Evolutionary conservation across 2,797 vertebrate genomes (phyloP).

Genomic region (Ceyx erithaca): DNA sequence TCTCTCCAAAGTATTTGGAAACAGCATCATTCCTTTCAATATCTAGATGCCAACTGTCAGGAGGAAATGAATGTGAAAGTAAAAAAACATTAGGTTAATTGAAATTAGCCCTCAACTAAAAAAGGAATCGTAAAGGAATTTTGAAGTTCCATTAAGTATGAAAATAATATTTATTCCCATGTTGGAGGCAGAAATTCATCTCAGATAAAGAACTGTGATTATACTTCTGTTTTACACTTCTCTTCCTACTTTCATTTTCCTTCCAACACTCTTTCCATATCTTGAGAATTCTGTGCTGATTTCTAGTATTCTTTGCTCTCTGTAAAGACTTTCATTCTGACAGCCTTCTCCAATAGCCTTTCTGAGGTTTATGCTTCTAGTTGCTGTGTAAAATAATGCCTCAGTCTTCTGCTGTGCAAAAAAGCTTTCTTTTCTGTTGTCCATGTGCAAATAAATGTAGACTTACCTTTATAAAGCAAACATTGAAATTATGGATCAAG

Average conservation of each 20-base stretch:
- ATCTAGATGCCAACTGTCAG: background rate
- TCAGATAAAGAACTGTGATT: background rate
- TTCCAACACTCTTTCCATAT: background rate
- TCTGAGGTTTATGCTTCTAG: background rate
- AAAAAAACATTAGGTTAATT: constrained; percentile 46
- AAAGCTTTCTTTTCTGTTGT: background rate
- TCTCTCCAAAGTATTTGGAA: background rate
- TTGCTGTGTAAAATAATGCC: background rate
- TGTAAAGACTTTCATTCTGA: background rate
- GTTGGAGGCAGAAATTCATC: background rate
- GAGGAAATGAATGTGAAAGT: background rate
- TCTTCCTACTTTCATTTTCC: background rate
- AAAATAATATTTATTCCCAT: constrained; percentile 38
- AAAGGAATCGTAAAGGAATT: constrained; percentile 39
- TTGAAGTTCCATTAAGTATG: constrained; percentile 26
- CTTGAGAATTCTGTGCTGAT: background rate
- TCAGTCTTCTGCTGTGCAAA: background rate
- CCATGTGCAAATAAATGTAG: background rate
- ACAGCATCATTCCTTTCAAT: background rate
- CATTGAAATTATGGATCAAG: background rate
- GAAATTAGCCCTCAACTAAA: constrained; percentile 30
- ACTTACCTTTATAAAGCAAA: background rate
- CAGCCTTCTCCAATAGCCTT: background rate
- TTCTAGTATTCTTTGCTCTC: background rate
- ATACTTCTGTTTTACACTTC: background rate